phyloP scores from a whole-genome alignment of 1,140 invertebrate genomes.

The Ooceraea biroi region DNA sequence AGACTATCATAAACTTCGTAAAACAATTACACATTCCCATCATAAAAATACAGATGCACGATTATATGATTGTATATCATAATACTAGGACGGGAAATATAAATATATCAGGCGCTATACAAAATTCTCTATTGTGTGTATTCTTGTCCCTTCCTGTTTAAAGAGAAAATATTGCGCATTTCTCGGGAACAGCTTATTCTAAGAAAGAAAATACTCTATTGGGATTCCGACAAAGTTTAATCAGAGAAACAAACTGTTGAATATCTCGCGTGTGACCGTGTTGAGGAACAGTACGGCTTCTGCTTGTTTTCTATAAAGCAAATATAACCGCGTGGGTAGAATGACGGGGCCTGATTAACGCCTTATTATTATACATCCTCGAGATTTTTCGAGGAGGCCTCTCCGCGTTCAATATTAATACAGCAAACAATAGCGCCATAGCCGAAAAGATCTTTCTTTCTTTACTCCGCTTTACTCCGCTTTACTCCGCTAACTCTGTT shows the following conservation, averaged over 20 bases:
- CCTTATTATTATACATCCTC: conserved; percentile 42
- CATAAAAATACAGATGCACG: background rate
- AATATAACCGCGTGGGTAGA: conserved; percentile 46
- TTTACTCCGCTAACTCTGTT: background rate
- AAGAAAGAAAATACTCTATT: conserved; percentile 42
- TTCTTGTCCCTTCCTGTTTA: conserved; percentile 28
- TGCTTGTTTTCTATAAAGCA: conserved; percentile 73
- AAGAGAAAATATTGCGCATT: conserved; percentile 55
- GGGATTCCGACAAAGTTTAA: conserved; percentile 55
- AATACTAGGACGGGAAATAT: conserved; percentile 14
- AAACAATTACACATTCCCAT: background rate
- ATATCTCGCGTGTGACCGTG: conserved; percentile 61
- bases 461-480: conserved; percentile 1
- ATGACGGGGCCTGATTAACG: conserved; percentile 57
- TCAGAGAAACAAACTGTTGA: conserved; percentile 55
- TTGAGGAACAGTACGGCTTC: conserved; percentile 45
- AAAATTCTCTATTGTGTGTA: conserved; percentile 15
- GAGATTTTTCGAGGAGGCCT: conserved; percentile 29
- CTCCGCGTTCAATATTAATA: conserved; percentile 66
- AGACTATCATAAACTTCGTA: background rate
- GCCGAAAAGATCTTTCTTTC: background rate
- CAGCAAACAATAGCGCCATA: conserved; percentile 42
- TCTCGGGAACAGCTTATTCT: conserved; percentile 25
- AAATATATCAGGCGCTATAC: background rate
- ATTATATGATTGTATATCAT: background rate